phyloP scores from a whole-genome alignment of 2,113 vertebrate species.

The Tragelaphus scriptus region DNA sequence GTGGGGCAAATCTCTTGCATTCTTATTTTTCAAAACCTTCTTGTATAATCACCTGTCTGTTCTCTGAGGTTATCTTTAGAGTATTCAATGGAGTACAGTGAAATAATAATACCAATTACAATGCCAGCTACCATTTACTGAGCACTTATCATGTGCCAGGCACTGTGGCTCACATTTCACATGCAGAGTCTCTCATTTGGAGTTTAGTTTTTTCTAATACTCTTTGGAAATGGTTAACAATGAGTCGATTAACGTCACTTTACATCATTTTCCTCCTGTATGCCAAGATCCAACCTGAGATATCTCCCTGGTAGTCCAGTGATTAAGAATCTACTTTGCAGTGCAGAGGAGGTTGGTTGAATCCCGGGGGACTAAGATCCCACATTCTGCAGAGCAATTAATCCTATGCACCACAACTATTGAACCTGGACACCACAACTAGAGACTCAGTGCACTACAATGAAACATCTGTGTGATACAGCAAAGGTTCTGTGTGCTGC shows the following conservation, averaged over 20 bases:
- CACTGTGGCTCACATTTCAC: background rate
- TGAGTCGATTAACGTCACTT: background rate
- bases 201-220: background rate
- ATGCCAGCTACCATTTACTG: background rate
- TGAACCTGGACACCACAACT: background rate
- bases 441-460: background rate
- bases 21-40: background rate
- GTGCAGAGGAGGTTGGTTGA: background rate
- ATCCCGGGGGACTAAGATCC: background rate
- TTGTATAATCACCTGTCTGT: background rate
- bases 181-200: background rate
- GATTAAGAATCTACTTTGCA: background rate
- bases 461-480: background rate
- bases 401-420: background rate
- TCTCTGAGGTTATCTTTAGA: background rate
- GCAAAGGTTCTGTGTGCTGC: background rate
- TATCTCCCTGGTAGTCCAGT: background rate
- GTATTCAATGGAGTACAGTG: background rate
- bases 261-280: background rate
- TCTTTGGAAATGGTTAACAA: background rate
- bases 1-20: background rate
- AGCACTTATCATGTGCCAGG: background rate
- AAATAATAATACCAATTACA: background rate
- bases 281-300: background rate
- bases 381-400: background rate